A percentile compares a stretch with the other conserved stretches of the same genome.
Evolutionary conservation across 2,888 invertebrate genomes (phyloP).

Genomic region (Pimpla rufipes): DNA sequence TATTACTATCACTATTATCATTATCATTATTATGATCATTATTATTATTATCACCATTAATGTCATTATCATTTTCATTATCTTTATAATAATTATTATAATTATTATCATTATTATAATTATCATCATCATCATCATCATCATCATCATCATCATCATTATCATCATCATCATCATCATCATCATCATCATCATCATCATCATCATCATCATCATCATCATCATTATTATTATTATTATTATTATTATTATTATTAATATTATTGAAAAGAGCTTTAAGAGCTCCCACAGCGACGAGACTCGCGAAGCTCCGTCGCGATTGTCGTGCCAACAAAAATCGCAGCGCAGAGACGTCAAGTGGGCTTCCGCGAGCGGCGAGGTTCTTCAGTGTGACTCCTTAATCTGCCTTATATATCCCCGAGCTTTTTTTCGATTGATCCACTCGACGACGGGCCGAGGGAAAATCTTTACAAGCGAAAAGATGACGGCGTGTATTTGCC

Average conservation of each 20-base stretch:
- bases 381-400: no score
- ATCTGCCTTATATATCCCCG: no score
- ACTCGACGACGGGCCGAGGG: background rate
- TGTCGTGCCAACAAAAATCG: no score
- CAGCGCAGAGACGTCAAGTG: no score
- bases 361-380: no score
- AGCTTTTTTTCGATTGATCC: no score
- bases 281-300: no score
- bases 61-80: background rate
- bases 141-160: background rate
- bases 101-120: background rate
- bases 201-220: background rate
- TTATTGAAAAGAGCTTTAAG: no score
- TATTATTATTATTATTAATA: background rate
- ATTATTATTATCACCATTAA: background rate
- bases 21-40: background rate
- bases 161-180: background rate
- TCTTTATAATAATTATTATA: background rate
- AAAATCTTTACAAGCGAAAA: background rate
- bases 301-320: no score
- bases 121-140: background rate
- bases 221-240: background rate
- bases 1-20: background rate
- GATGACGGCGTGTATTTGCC: background rate
- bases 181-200: background rate